Evolutionary conservation across 2,113 vertebrate genomes (phyloP), one percentile per base, ranked within the genome.

Genomic region (Bostrychus sinensis): DNA sequence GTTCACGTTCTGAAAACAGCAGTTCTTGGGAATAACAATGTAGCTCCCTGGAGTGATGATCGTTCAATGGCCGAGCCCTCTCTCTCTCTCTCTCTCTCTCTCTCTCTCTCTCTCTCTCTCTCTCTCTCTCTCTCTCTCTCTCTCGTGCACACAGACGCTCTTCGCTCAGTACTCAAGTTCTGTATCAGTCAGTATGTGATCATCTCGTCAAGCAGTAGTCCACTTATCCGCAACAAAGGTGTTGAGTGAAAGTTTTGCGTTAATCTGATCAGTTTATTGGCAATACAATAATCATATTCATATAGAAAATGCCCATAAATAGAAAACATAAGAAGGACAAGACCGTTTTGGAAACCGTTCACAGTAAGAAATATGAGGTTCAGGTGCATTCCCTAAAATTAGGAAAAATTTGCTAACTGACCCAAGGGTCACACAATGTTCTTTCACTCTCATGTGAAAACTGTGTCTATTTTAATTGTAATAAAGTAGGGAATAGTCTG

Each of bases 31-130:
- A 63, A 54, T 63, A 72, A 77, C 61, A 72, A 46, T 45, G 71
- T 61, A 62, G 54, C 68, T 83, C 67, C 19, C 76, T 55, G 55
- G 63, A 77, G 70, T 69, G 66, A 59, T 76, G 70, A 60, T 57
- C 54, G 39, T 56, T 71, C 59, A 36, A 60, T 61, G 62, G 14
- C 26, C 70, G 38, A 66, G 56, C 57, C 59, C 38, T 43, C 54
- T 58, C 42, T 34, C 28, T 61, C 25, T 8, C 70, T 38, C 54
- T 32, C 48, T 22, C 53, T 26, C 54, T 14, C 48, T 13, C 26
- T 32, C 39, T 46, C 28, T 53, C 37, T 51, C n/a, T n/a, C n/a
- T n/a, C n/a, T n/a, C n/a, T n/a, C n/a, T n/a, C n/a, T n/a, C n/a
- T n/a, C n/a, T n/a, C n/a, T n/a, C n/a, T n/a, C n/a, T n/a, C n/a